Evolutionary conservation across 2,888 invertebrate species (phyloP).

Genomic region (Petrophora chlorosata): DNA sequence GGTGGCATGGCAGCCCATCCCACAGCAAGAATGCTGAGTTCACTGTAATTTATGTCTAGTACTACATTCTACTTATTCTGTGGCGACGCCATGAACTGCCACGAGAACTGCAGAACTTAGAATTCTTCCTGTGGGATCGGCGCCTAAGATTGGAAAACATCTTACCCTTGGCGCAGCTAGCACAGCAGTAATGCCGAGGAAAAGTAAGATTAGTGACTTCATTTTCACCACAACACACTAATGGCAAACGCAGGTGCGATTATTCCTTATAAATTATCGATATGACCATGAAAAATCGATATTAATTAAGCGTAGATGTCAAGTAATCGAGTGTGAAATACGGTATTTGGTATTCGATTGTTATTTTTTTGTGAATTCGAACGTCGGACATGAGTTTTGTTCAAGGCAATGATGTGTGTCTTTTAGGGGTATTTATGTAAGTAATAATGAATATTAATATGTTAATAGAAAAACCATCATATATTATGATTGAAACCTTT

Average conservation of each 20-base stretch:
- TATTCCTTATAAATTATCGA: conserved; percentile 33
- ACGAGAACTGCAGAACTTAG: too few relatives aligned
- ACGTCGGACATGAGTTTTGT: background rate
- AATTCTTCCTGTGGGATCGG: too few relatives aligned
- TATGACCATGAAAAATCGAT: conserved; percentile 43
- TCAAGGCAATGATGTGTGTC: background rate
- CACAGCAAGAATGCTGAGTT: too few relatives aligned
- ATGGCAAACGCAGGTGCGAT: background rate
- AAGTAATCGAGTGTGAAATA: conserved; percentile 43
- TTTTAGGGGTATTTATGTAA: too few relatives aligned
- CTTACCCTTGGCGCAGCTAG: conserved; percentile 36
- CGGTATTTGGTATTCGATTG: conserved; percentile 2
- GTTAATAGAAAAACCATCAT: too few relatives aligned
- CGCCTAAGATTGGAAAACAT: too few relatives aligned
- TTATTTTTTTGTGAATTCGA: background rate
- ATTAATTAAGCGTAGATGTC: conserved; percentile 40
- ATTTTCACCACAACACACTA: conserved; percentile 31
- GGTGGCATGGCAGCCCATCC: too few relatives aligned
- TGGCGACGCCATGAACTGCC: too few relatives aligned
- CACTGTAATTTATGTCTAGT: too few relatives aligned
- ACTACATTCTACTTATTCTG: too few relatives aligned
- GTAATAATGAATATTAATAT: too few relatives aligned
- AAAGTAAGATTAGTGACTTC: conserved; percentile 43
- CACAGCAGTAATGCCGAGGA: conserved; percentile 37
- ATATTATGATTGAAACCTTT: too few relatives aligned